Evolutionary conservation across 2,113 vertebrate genomes (phyloP), one percentile per base, ranked within the genome.

Genomic region (Rhodinocichla rosea): DNA sequence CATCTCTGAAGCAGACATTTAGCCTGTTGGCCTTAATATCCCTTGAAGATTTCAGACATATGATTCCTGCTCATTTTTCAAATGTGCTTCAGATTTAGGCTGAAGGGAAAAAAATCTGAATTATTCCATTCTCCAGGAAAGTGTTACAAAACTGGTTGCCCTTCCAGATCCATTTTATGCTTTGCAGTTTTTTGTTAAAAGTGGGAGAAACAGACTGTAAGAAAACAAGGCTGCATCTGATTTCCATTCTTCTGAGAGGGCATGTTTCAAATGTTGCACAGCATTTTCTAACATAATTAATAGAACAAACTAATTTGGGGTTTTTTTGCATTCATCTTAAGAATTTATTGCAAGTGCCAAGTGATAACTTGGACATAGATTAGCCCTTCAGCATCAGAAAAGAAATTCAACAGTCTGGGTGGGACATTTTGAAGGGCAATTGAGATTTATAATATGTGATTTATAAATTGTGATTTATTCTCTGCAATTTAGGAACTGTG

Each of bases 101-200:
- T 50, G 50, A 27, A 76, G 49, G 28, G 26, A 74, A 74, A 73
- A 57, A 90, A 52, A 30, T 9, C n/a, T 3, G 12, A 75, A 79
- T 91, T 71, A 83, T 71, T 84, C 53, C n/a, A 74, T 95, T 90
- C 79, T 89, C 47, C 17, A 49, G 52, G 60, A 92, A 94, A 95
- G 75, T 44, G 42, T 55, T 84, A 67, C 52, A 78, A 59, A 75
- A 50, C 9, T 47, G 22, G 42, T 49, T 91, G 47, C 49, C 26
- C n/a, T 77, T 40, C 35, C 67, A 49, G 70, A 64, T 40, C 15
- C 8, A 7, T 83, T 78, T 87, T 24, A 32, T 81, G 23, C 85
- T 85, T 94, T 77, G 55, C 89, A 81, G 50, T 63, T 88, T 82
- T 79, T 69, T 57, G 23, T 67, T 93, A 33, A 75, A 91, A 83